Conservation (phyloP, 2,113 vertebrate genomes). For the Lasiurus cinereus region DNA sequence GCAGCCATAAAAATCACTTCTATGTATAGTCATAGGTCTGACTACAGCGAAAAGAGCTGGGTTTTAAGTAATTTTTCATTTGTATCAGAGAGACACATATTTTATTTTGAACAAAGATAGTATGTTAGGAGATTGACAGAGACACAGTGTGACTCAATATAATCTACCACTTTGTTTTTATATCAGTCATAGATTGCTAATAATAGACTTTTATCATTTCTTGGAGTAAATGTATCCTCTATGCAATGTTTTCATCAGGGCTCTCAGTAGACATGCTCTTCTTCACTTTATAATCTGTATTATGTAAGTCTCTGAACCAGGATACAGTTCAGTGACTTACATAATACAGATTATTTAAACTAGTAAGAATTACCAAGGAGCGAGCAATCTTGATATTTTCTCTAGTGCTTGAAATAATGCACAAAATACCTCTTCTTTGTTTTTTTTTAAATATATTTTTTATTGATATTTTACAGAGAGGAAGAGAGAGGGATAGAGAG, state of each 20-base stretch:
- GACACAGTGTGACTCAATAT: neutral
- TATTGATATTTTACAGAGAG: no score
- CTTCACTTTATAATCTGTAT: no score
- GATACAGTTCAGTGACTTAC: neutral
- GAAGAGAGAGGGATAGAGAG: no score
- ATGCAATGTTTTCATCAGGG: neutral
- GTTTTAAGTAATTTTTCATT: neutral
- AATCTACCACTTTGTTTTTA: constrained; percentile 32
- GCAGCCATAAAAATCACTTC: neutral
- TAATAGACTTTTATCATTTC: neutral
- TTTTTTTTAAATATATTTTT: no score
- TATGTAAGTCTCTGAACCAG: no score
- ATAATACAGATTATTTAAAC: constrained; percentile 39
- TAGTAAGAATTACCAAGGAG: constrained; percentile 24
- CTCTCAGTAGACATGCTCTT: constrained; percentile 11
- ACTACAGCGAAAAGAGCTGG: constrained; percentile 18
- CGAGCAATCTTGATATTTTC: neutral
- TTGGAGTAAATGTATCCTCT: neutral
- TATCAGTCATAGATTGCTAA: neutral
- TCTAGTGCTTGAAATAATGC: neutral
- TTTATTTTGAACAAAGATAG: constrained; percentile 27
- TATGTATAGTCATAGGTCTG: neutral
- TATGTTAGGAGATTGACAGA: neutral
- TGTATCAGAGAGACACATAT: neutral
- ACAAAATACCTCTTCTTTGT: neutral